Evolutionary conservation across 2,113 vertebrate species (phyloP).

Genomic region (Psittacara wagleri): DNA sequence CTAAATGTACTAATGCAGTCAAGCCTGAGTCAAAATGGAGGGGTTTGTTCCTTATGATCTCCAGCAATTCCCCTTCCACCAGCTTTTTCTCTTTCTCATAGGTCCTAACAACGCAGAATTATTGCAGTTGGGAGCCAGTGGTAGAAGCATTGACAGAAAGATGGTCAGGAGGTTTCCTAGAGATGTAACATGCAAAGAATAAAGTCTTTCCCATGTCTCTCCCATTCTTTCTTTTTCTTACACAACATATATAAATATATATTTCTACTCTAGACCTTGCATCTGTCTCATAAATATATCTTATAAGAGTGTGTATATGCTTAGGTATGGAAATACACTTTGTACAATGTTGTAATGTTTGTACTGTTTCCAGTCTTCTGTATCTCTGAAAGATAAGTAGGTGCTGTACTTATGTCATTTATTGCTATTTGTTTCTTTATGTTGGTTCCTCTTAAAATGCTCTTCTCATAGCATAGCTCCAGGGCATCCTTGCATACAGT

Average conservation of each 20-base stretch:
- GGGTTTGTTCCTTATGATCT: not conserved
- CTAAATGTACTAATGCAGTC: not conserved
- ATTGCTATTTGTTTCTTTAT: conserved; percentile 72
- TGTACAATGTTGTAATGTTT: conserved; percentile 39
- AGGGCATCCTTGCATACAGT: conserved; percentile 64
- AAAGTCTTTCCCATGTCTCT: not conserved
- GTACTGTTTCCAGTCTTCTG: conserved; percentile 55
- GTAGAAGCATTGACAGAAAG: not conserved
- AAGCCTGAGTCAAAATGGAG: not conserved
- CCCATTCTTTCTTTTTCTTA: not conserved
- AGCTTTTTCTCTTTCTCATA: not conserved
- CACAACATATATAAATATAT: not conserved
- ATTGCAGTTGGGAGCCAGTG: not conserved
- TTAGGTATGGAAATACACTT: conserved; percentile 43
- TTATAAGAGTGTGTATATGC: not conserved
- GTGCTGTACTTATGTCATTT: conserved; percentile 61
- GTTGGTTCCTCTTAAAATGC: conserved; percentile 64
- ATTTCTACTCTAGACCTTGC: not conserved
- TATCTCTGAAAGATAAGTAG: conserved; percentile 62
- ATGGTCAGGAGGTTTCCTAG: not conserved
- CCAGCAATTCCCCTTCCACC: not conserved
- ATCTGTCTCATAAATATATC: conserved; percentile 44
- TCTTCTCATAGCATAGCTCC: conserved; percentile 52
- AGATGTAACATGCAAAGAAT: not conserved
- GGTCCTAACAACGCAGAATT: not conserved